phyloP scores from a whole-genome alignment of 2,797 vertebrate genomes.

The Cygnus olor region DNA sequence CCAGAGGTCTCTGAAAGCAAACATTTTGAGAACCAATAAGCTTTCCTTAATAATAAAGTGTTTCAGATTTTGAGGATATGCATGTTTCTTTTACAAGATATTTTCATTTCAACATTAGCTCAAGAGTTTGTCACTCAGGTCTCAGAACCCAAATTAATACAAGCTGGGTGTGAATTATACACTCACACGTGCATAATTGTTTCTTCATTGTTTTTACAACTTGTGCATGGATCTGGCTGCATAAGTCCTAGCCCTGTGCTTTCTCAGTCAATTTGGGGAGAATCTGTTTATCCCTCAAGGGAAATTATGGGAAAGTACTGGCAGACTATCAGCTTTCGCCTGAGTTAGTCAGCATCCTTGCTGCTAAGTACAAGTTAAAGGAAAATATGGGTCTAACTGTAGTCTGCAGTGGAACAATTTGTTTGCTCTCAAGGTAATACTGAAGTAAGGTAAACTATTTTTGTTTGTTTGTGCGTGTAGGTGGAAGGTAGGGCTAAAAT shows the following conservation, averaged over 20 bases:
- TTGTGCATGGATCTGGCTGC: not conserved
- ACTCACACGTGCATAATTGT: not conserved
- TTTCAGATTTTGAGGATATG: not conserved
- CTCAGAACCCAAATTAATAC: constrained; percentile 4
- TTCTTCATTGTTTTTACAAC: constrained; percentile 16
- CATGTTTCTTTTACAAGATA: not conserved
- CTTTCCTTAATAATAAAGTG: not conserved
- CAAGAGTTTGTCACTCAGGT: not conserved
- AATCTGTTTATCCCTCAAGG: constrained; percentile 63
- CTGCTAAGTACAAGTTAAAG: constrained; percentile 11
- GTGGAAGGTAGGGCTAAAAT: constrained; percentile 2
- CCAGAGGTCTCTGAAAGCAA: not conserved
- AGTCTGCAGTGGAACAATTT: not conserved
- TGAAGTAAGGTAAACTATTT: not conserved
- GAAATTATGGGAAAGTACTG: constrained; percentile 39
- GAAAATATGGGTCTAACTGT: not conserved
- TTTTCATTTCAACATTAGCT: not conserved
- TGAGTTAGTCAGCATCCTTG: not conserved
- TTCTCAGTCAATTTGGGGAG: constrained; percentile 60
- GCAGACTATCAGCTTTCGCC: constrained; percentile 35
- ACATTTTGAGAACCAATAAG: not conserved
- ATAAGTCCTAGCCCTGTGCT: constrained; percentile 1
- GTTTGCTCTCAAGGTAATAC: not conserved
- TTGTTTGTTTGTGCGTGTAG: not conserved
- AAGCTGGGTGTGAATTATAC: constrained; percentile 2